Evolutionary conservation across 2,888 invertebrate genomes (phyloP), one percentile per base, ranked within the genome.

Genomic region (Cremastinae sp.): DNA sequence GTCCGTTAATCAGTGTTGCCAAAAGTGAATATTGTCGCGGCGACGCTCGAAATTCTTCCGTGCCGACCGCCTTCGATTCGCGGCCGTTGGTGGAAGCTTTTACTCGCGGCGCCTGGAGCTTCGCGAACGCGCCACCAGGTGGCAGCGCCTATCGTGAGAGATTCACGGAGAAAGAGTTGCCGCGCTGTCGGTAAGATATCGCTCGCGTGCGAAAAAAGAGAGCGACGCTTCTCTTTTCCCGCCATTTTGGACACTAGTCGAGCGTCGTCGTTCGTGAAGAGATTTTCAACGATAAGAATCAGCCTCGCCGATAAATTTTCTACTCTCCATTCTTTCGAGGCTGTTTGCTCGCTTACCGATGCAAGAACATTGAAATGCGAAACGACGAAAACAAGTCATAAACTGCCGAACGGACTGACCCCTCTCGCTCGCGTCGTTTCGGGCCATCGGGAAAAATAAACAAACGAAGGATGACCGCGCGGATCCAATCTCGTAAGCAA

Each of bases 81-180:
- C 81, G 82, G 79, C 82, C 80, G 81, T 79, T 18, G 77, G 9
- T 68, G 43, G 0, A n/a, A 3, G 2, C 0, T 22, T 18, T 0
- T 59, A 43, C 1, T 0, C 5, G 18, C 1, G 5, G 9, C 28
- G 4, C 65, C 12, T 43, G 7, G 68, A 69, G 74, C 79, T 83
- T 54, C 7, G n/a, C 12, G 2, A 20, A 1, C 45, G 7, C 10
- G 10, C 65, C 80, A 76, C 58, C 7, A 64, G 43, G 81, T 34
- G 84, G 75, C 88, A 85, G 81, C 85, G 86, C 84, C 34, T 80
- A 72, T 76, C 47, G 54, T 20, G 49, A 22, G 20, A 56, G 36
- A 14, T 61, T 43, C 16, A 14, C 16, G 16, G 0, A 36, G 65
- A 53, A 34, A 20, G 22, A 3, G 49, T 54, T 49, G n/a, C 7